phyloP scores from a whole-genome alignment of 2,113 vertebrate genomes.

The Takifugu bimaculatus region DNA sequence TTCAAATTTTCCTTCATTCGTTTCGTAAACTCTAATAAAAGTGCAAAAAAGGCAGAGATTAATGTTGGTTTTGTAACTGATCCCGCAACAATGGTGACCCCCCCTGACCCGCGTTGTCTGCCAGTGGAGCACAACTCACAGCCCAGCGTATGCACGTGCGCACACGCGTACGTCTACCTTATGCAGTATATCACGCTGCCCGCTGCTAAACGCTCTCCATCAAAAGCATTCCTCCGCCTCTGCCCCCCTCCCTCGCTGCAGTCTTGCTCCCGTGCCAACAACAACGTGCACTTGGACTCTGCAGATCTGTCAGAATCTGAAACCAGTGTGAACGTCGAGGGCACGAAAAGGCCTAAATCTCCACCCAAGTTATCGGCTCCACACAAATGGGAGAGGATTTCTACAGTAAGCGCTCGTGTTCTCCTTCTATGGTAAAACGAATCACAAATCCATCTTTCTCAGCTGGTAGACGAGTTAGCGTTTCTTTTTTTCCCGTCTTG shows the following conservation, averaged over 20 bases:
- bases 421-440: background rate
- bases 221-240: constrained; percentile 62
- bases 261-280: constrained; percentile 61
- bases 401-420: background rate
- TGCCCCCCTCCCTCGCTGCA: constrained; percentile 48
- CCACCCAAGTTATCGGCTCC: constrained; percentile 6
- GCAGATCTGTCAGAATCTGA: constrained; percentile 42
- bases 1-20: no score
- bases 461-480: background rate
- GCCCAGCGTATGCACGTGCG: constrained; percentile 8
- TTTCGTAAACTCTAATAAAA: constrained; percentile 7
- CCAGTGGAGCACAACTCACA: background rate
- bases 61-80: constrained; percentile 11
- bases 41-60: constrained; percentile 1
- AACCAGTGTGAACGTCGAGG: constrained; percentile 36
- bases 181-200: constrained; percentile 50
- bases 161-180: constrained; percentile 43
- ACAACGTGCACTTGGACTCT: constrained; percentile 54
- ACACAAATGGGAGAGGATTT: constrained; percentile 2
- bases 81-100: constrained; percentile 21
- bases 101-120: constrained; percentile 3
- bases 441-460: constrained; percentile 2
- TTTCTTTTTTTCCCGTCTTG: background rate
- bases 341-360: constrained; percentile 29
- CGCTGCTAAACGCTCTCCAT: constrained; percentile 52